Conservation (phyloP, 2,797 vertebrate species). For the Rhynchonycteris naso region DNA sequence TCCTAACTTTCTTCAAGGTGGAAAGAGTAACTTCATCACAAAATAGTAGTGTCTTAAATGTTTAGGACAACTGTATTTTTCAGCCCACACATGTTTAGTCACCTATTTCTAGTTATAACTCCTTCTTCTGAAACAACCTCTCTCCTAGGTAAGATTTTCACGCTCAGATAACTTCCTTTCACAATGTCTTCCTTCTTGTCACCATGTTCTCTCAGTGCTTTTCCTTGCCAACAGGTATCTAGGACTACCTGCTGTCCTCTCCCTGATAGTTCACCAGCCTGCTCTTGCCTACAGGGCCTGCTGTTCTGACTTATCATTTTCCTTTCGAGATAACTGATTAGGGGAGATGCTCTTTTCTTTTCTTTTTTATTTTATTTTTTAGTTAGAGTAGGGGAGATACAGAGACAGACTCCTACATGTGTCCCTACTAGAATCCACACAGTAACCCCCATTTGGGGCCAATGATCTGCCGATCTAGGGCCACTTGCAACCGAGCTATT, state of each 20-base stretch:
- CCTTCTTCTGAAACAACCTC: background rate
- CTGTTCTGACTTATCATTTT: background rate
- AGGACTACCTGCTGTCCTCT: background rate
- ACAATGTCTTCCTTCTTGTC: too few species aligned
- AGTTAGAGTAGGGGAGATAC: too few species aligned
- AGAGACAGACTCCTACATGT: too few species aligned
- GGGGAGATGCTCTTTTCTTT: background rate
- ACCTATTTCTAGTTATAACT: background rate
- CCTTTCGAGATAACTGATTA: background rate
- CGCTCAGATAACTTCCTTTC: background rate
- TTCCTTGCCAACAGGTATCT: background rate
- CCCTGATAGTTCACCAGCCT: background rate
- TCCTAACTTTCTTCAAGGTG: background rate
- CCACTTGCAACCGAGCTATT: too few species aligned
- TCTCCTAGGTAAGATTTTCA: background rate
- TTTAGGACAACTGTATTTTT: background rate
- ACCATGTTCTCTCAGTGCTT: background rate
- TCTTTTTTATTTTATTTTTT: too few species aligned
- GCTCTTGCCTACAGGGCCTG: too few species aligned
- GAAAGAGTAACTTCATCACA: background rate
- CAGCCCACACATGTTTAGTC: too few species aligned
- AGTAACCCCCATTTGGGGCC: too few species aligned
- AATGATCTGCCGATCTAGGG: too few species aligned
- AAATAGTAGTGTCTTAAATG: background rate
- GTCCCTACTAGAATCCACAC: too few species aligned